These are phyloP conservation scores for Littorina saxatilis DNA, from an alignment of 1,140 invertebrate species.

Conservation along the genomic window DNA sequence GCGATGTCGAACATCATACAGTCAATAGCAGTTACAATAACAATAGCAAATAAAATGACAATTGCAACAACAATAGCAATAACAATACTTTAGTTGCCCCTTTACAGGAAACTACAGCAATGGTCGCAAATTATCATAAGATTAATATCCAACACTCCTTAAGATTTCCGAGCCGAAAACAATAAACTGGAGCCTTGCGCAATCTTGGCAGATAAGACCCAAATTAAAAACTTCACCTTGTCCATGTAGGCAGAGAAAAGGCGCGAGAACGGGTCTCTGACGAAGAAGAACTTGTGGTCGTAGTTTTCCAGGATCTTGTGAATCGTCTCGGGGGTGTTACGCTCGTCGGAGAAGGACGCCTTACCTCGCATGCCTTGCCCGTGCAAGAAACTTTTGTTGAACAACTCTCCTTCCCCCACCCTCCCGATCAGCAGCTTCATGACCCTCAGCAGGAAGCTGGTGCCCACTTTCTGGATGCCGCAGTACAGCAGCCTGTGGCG, in stretches of 20 bases:
- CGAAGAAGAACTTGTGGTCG: constrained; percentile 41
- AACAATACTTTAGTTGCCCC: too few relatives aligned
- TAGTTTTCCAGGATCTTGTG: background rate
- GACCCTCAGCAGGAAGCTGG: constrained; percentile 21
- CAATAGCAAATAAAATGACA: too few relatives aligned
- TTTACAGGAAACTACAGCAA: too few relatives aligned
- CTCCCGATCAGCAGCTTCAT: background rate
- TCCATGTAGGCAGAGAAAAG: constrained; percentile 46
- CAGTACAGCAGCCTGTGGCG: constrained; percentile 17
- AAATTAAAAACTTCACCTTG: too few relatives aligned
- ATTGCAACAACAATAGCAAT: too few relatives aligned
- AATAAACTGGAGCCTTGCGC: too few relatives aligned
- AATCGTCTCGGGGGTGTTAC: background rate
- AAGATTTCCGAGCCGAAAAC: too few relatives aligned
- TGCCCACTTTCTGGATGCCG: constrained; percentile 23
- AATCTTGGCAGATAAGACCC: too few relatives aligned
- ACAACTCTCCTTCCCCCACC: background rate
- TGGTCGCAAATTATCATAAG: too few relatives aligned
- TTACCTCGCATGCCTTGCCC: background rate
- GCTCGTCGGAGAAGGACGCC: background rate
- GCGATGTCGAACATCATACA: too few relatives aligned
- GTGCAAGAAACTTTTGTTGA: constrained; percentile 1
- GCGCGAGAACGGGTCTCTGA: constrained; percentile 38
- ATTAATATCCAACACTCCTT: too few relatives aligned
- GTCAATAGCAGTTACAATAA: too few relatives aligned